Percentiles rank a stretch among this genome's conserved stretches.
These are phyloP conservation scores for Drosophila persimilis DNA, from an alignment of 1,140 invertebrate genomes.

Conservation along the genomic window DNA sequence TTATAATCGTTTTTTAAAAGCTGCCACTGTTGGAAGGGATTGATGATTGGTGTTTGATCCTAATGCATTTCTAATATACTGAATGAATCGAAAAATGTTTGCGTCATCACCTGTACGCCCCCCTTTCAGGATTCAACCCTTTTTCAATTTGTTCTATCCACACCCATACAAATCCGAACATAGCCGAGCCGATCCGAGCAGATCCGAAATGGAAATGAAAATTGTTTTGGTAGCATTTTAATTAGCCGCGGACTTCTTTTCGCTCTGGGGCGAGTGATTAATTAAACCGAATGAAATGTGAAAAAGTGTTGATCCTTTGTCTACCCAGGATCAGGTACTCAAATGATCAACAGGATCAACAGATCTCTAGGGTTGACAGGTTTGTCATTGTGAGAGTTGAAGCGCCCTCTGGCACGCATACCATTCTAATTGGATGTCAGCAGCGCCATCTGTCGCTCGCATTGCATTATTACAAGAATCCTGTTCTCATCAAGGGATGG, in stretches of 20 bases:
- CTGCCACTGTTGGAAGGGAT: conserved; percentile 26
- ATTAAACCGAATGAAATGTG: conserved; percentile 71
- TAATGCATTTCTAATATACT: conserved; percentile 75
- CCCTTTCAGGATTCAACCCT: conserved; percentile 5
- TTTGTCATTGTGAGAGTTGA: not conserved
- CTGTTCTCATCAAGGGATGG: not conserved
- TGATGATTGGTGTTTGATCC: conserved; percentile 4
- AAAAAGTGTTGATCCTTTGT: conserved; percentile 17
- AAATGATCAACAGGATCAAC: conserved; percentile 13
- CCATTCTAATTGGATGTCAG: conserved; percentile 30
- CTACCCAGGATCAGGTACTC: conserved; percentile 9
- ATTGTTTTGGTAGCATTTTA: conserved; percentile 78
- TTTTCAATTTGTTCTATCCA: conserved; percentile 36
- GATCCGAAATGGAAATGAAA: conserved; percentile 1
- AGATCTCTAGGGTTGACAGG: conserved; percentile 54
- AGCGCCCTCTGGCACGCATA: conserved; percentile 35
- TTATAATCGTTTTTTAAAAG: conserved; percentile 60
- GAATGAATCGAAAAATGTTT: conserved; percentile 46
- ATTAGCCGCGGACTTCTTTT: conserved; percentile 53
- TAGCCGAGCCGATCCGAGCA: conserved; percentile 3
- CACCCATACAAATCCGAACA: conserved; percentile 16
- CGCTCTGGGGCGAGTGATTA: conserved; percentile 52
- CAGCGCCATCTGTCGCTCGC: conserved; percentile 53
- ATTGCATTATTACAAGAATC: not conserved
- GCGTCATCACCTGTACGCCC: conserved; percentile 73